Evolutionary conservation across 2,113 vertebrate species (phyloP), one percentile per base, ranked within the genome.

Genomic region (Cyprinodon variegatus): DNA sequence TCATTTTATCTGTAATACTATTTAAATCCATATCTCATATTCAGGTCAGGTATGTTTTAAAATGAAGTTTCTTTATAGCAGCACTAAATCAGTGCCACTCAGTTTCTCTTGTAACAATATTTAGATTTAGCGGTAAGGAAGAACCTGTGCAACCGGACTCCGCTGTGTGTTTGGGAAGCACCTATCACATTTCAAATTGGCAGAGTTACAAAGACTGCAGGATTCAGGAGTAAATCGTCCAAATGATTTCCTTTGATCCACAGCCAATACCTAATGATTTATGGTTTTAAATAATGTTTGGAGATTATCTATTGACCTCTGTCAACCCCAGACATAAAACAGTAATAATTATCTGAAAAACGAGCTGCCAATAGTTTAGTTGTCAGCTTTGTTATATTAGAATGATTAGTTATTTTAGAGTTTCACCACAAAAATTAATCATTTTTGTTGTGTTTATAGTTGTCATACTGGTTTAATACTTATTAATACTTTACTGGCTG

Each of bases 191-290:
- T 64, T 53, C 72, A 64, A 60, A 10, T 69, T 68, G 76, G 64
- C 79, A 45, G 41, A 57, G 72, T 78, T 78, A 69, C 78, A 69
- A 3, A 39, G 64, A 5, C 12, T 73, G 50, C 70, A 39, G 6
- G 48, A 69, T 72, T 68, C 65, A 63, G 67, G 75, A 78, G 57
- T 12, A 48, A 70, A 65, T 83, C 0, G 70, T 81, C n/a, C 64
- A 12, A 12, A 72, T 1, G 37, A 4, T 3, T 48, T 48, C 37
- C 68, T 75, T 68, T 83, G 7, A 77, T 68, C 43, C 1, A 10
- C 3, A 69, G 70, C 63, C 81, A 68, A 1, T 46, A 61, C 71
- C 41, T 10, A 61, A 61, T 76, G 7, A 71, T 59, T 20, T 41
- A 37, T 45, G 17, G 53, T 36, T 48, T 38, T 61, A 39, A 38